Evolutionary conservation across 2,888 invertebrate genomes (phyloP).

Genomic region (Latrodectus hesperus): DNA sequence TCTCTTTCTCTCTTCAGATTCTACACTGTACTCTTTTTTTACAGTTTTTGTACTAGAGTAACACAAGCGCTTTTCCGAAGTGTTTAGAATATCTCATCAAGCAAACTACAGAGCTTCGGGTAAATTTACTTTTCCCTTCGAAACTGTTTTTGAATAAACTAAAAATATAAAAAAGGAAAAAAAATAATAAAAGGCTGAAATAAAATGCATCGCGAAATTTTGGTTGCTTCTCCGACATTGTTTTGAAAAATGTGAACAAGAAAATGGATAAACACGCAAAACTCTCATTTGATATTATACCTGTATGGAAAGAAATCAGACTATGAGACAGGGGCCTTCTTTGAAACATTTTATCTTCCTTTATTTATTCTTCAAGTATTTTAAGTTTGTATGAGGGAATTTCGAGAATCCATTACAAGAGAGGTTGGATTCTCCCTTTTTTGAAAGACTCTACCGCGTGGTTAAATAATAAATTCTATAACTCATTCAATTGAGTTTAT

Average conservation of each 20-base stretch:
- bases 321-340: constrained; percentile 9
- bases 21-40: constrained; percentile 35
- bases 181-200: constrained; percentile 14
- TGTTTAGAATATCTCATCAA: constrained; percentile 63
- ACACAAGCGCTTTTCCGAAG: constrained; percentile 52
- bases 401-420: constrained; percentile 26
- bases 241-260: constrained; percentile 52
- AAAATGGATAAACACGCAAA: constrained; percentile 48
- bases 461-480: neutral
- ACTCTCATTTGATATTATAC: constrained; percentile 60
- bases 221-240: constrained; percentile 37
- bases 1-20: neutral
- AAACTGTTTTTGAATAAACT: constrained; percentile 26
- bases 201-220: constrained; percentile 37
- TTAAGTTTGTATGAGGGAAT: constrained; percentile 8
- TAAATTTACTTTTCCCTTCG: constrained; percentile 59
- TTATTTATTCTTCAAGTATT: constrained; percentile 39
- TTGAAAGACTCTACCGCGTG: neutral
- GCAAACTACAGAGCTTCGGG: constrained; percentile 41
- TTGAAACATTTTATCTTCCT: constrained; percentile 21
- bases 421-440: neutral
- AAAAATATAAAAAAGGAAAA: constrained; percentile 34
- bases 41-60: constrained; percentile 35
- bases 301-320: constrained; percentile 41
- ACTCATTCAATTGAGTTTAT: neutral